Percentiles rank a stretch among this genome's conserved stretches.
Conservation (phyloP, 2,888 invertebrate species). For the Drosophila colorata region DNA sequence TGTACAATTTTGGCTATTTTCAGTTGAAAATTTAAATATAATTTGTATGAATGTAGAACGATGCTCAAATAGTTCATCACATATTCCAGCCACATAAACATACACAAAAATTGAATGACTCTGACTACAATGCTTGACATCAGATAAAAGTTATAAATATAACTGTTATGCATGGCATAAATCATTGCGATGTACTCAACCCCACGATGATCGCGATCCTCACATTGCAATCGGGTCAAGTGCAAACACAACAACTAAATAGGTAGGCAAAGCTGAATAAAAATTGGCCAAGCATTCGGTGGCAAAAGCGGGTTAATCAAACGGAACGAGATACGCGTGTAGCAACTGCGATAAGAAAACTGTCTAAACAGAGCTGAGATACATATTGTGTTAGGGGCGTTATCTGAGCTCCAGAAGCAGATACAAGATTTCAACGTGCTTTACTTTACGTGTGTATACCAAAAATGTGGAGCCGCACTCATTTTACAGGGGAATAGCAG, state of each 20-base stretch:
- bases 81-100: too few species aligned
- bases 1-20: too few species aligned
- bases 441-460: neutral
- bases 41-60: too few species aligned
- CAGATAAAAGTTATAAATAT: conserved; percentile 32
- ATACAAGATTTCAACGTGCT: neutral
- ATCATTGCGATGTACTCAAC: too few species aligned
- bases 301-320: conserved; percentile 26
- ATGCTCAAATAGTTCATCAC: too few species aligned
- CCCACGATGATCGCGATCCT: conserved; percentile 11
- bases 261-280: conserved; percentile 1
- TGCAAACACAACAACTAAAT: conserved; percentile 28
- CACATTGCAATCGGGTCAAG: conserved; percentile 44
- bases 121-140: neutral
- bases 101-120: too few species aligned
- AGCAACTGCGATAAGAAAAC: conserved; percentile 27
- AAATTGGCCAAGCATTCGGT: conserved; percentile 2
- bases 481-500: neutral
- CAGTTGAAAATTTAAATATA: too few species aligned
- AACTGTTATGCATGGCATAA: conserved; percentile 19
- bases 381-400: neutral
- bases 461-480: neutral
- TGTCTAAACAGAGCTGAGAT: neutral
- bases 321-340: conserved; percentile 10
- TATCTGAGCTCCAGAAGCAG: conserved; percentile 11